These are phyloP conservation scores for Agapostemon virescens DNA, from an alignment of 2,888 invertebrate species.

Conservation along the genomic window DNA sequence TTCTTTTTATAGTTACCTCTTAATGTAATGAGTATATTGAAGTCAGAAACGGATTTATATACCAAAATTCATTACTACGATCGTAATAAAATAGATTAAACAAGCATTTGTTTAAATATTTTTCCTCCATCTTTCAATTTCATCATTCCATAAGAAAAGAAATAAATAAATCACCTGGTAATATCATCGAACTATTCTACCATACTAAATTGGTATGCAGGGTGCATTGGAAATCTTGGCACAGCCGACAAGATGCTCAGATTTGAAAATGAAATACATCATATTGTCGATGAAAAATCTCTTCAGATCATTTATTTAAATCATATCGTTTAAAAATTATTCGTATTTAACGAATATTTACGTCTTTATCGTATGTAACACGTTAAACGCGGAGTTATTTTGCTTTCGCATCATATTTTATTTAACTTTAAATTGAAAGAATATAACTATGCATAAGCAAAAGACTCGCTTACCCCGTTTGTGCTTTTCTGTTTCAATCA, in stretches of 20 bases:
- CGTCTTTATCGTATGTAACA: too few species aligned
- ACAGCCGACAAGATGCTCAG: background rate
- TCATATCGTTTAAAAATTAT: too few species aligned
- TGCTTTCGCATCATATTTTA: too few species aligned
- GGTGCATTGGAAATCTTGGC: background rate
- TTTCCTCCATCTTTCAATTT: background rate
- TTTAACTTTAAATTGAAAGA: too few species aligned
- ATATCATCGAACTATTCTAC: conserved; percentile 1
- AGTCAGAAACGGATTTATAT: background rate
- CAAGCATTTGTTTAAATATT: background rate
- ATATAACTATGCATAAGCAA: too few species aligned
- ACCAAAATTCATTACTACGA: background rate
- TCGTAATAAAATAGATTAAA: background rate
- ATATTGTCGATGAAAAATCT: too few species aligned
- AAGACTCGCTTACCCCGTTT: too few species aligned
- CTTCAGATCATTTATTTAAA: too few species aligned
- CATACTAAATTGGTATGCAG: background rate
- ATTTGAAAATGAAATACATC: background rate
- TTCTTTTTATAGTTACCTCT: background rate
- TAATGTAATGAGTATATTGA: conserved; percentile 2
- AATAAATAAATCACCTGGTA: background rate
- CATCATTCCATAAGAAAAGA: background rate
- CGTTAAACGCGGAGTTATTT: too few species aligned
- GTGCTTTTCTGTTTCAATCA: too few species aligned
- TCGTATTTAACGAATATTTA: too few species aligned